Evolutionary conservation across 2,113 vertebrate genomes (phyloP).

Genomic region (Sclerurus mexicanus): DNA sequence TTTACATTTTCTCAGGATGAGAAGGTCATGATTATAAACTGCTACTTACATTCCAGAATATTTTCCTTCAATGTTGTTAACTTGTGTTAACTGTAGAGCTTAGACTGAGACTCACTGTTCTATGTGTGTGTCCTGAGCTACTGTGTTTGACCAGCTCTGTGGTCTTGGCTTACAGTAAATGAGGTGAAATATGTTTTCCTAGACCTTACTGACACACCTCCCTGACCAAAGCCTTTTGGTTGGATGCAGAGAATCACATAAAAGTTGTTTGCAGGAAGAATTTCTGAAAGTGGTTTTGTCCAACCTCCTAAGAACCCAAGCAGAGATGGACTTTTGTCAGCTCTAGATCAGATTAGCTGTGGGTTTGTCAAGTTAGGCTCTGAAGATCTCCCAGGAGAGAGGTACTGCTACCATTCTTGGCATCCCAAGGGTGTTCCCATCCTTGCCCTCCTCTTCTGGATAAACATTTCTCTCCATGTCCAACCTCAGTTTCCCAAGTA

Average conservation of each 20-base stretch:
- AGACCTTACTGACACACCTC: background rate
- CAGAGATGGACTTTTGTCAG: background rate
- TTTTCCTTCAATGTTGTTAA: background rate
- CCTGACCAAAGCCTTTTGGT: background rate
- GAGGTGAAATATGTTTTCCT: background rate
- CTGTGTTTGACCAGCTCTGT: background rate
- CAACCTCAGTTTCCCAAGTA: background rate
- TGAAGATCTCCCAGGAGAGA: background rate
- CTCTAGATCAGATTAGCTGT: background rate
- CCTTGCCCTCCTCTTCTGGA: background rate
- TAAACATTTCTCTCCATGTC: background rate
- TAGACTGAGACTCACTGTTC: background rate
- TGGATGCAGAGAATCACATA: background rate
- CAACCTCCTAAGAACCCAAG: background rate
- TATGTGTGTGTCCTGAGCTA: background rate
- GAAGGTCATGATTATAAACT: background rate
- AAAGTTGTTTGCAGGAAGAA: background rate
- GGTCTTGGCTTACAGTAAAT: background rate
- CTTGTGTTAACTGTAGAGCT: background rate
- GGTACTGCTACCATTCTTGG: background rate
- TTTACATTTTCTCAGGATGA: background rate
- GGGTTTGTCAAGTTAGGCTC: background rate
- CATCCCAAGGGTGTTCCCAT: background rate
- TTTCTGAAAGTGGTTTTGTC: background rate
- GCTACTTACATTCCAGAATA: background rate